Evolutionary conservation across 2,113 vertebrate genomes (phyloP), one percentile per base, ranked within the genome.

Genomic region (Orycteropus afer): DNA sequence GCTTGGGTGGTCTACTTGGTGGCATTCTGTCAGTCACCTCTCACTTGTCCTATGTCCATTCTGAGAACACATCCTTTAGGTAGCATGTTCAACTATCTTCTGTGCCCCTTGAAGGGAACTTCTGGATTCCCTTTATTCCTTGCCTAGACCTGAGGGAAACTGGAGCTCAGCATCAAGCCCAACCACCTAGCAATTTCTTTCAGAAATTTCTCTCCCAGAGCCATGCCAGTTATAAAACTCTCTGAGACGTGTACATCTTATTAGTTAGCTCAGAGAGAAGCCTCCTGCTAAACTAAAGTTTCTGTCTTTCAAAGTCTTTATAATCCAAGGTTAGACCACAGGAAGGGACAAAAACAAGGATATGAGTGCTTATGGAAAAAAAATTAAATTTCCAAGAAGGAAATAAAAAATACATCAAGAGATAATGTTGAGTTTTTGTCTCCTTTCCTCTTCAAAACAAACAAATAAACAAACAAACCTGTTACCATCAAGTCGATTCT

Each of bases 1-100:
- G 15, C 20, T 11, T 84, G 9, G 1, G 12, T 42, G 32, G 65
- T 45, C 12, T n/a, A 22, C 13, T 27, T 11, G 0, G 0, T 2
- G 22, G 1, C 2, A 27, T 27, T 78, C 25, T 25, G 42, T 84
- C 55, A 53, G 61, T 42, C 29, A 61, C 67, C 25, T 67, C 91
- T 77, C n/a, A 12, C n/a, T 32, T 49, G 11, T 32, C 25, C 25
- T 18, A 8, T 2, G 40, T 49, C 15, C 15, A 49, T 12, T 9
- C 8, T 17, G 40, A 73, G 32, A 53, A n/a, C 25, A 22, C 27
- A 5, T 6, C 15, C 7, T 14, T 73, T 34, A 20, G 53, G 15
- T 40, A 73, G 47, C 22, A 17, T 7, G 18, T 51, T n/a, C 25
- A 63, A 12, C 29, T 34, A 34, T 51, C 13, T 74, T 89, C 22